Evolutionary conservation across 2,888 invertebrate species (phyloP).

Genomic region (Drosophila kanekoi): DNA sequence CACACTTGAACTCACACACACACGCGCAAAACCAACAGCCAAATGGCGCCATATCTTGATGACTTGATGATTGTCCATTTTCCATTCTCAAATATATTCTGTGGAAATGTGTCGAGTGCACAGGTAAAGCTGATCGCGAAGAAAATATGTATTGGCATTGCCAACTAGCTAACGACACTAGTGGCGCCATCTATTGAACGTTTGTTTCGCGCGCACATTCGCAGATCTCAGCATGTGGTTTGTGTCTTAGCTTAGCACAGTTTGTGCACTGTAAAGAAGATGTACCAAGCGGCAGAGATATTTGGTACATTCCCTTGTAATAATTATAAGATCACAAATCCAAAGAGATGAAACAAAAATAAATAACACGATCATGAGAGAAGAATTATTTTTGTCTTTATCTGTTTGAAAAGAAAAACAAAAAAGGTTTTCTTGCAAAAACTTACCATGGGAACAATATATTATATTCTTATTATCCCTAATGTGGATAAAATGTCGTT

Average conservation of each 20-base stretch:
- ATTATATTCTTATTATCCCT: too few relatives aligned
- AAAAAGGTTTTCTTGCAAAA: too few relatives aligned
- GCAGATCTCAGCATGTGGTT: conserved; percentile 36
- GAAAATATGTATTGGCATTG: conserved; percentile 18
- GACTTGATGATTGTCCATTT: conserved; percentile 53
- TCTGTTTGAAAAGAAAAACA: too few relatives aligned
- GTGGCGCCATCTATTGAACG: conserved; percentile 56
- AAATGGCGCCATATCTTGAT: conserved; percentile 62
- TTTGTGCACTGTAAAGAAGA: background rate
- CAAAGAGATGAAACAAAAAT: background rate
- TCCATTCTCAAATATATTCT: conserved; percentile 10
- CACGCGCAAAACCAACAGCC: conserved; percentile 30
- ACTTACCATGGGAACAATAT: too few relatives aligned
- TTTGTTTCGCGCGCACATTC: background rate
- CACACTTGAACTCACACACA: conserved; percentile 22
- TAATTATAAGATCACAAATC: background rate
- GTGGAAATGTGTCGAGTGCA: conserved; percentile 16
- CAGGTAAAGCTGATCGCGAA: conserved; percentile 18
- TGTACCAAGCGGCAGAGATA: background rate
- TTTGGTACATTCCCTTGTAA: conserved; percentile 8
- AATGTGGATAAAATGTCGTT: too few relatives aligned
- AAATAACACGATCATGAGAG: too few relatives aligned
- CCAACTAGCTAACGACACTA: background rate
- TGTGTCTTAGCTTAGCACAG: conserved; percentile 28
- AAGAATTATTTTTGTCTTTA: too few relatives aligned